Evolutionary conservation across 1,140 invertebrate species (phyloP).

Genomic region (Aphis craccivora): DNA sequence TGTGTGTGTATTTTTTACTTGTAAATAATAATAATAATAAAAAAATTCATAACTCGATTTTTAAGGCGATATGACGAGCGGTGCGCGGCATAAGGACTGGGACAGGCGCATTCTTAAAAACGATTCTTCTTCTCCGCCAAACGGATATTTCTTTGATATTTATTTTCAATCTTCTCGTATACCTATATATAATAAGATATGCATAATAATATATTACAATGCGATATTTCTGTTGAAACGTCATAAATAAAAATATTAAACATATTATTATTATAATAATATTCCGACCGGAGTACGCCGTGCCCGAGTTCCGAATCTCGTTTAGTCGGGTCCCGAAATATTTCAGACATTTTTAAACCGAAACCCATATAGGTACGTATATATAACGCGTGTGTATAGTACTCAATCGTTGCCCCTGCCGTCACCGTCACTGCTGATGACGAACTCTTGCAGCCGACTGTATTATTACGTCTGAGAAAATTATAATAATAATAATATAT

Average conservation of each 20-base stretch:
- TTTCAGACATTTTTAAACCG: background rate
- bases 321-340: background rate
- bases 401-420: background rate
- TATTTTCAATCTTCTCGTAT: background rate
- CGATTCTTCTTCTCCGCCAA: background rate
- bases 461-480: background rate
- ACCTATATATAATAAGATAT: background rate
- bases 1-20: background rate
- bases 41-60: slow-evolving; percentile 1
- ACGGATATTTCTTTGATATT: background rate
- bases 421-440: background rate
- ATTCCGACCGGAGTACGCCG: too few relatives aligned
- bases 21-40: background rate
- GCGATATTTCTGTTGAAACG: background rate
- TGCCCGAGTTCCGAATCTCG: background rate
- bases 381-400: too few relatives aligned
- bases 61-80: background rate
- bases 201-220: background rate
- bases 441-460: background rate
- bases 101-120: background rate
- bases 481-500: background rate
- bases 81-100: background rate
- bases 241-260: slow-evolving; percentile 11
- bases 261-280: background rate
- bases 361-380: background rate